Base-by-base conservation (phyloP, 2,113 vertebrate genomes). In the Hassar affinis region DNA sequence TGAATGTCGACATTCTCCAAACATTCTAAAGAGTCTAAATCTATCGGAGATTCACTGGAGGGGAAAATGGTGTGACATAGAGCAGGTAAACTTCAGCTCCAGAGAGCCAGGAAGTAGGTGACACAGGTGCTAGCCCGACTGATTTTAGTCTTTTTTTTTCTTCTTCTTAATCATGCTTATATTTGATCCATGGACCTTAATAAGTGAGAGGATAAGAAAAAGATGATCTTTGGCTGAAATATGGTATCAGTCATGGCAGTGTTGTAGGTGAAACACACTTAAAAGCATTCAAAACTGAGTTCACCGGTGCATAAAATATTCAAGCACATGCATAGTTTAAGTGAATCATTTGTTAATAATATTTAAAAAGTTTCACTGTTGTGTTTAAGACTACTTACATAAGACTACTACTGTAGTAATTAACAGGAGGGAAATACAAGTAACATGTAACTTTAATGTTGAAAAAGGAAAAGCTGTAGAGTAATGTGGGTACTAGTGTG, bases 1-100 rank as follows among this genome's bases (percentile, higher is more conserved):
- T 78, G 49, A 78, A 85, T 79, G 38, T 11, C 47, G 74, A 72
- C 49, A 71, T 75, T 80, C 59, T 77, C 61, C 61, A 64, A 30
- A 62, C 45, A 51, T 51, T 74, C n/a, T 45, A 74, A 69, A 33
- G 38, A 79, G 38, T 49, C 66, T 75, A 75, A 54, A 74, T 86
- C 56, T 54, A 57, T 33, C 35, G 61, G 38, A 10, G 38, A 71
- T 71, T 45, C 38, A 71, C 22, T 45, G 38, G 68, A 74, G 75
- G 61, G 54, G 62, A 69, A 84, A 77, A 75, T 18, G 2, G 25
- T 68, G 27, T 84, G 81, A 80, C 51, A 74, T 56, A 57, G 54
- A 69, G 61, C 69, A 78, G 57, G 68, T 57, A 25, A 30, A 20
- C 64, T 75, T 80, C 51, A 62, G 22, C 56, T 2, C 27, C 66